Percentiles rank a stretch among this genome's conserved stretches.
Conservation (phyloP, 2,797 vertebrate genomes). For the Scolopax rusticola region DNA sequence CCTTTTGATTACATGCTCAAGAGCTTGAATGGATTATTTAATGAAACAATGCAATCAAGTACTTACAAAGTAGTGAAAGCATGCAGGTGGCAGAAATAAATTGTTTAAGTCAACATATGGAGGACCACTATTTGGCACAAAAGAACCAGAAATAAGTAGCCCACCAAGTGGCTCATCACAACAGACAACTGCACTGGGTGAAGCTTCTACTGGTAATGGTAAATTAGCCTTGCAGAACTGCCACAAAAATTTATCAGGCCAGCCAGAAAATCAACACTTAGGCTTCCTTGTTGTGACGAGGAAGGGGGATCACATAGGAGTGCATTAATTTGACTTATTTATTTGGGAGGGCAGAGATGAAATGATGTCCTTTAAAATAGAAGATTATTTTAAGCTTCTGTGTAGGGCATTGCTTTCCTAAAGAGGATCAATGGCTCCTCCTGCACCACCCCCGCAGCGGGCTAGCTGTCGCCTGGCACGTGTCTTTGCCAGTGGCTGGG, state of each 20-base stretch:
- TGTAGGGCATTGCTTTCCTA: background rate
- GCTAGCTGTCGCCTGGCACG: background rate
- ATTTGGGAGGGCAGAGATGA: background rate
- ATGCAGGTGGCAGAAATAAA: background rate
- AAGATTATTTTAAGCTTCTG: slow-evolving; percentile 53
- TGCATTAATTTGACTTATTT: slow-evolving; percentile 23
- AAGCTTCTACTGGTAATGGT: background rate
- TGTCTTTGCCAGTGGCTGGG: background rate
- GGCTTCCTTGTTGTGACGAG: background rate
- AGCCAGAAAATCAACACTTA: background rate
- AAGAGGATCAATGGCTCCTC: slow-evolving; percentile 51
- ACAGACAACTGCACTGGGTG: background rate
- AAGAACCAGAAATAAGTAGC: background rate
- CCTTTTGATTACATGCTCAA: background rate
- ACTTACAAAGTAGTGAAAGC: background rate
- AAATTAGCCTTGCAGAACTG: background rate
- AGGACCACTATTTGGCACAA: background rate
- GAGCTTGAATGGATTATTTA: background rate
- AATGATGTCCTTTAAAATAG: background rate
- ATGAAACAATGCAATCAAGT: background rate
- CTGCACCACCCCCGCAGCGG: background rate
- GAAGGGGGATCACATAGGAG: background rate
- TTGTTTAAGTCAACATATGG: background rate
- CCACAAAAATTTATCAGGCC: background rate
- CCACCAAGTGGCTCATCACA: background rate